Evolutionary conservation across 1,140 invertebrate genomes (phyloP).

Genomic region (Caenorhabditis inopinata): DNA sequence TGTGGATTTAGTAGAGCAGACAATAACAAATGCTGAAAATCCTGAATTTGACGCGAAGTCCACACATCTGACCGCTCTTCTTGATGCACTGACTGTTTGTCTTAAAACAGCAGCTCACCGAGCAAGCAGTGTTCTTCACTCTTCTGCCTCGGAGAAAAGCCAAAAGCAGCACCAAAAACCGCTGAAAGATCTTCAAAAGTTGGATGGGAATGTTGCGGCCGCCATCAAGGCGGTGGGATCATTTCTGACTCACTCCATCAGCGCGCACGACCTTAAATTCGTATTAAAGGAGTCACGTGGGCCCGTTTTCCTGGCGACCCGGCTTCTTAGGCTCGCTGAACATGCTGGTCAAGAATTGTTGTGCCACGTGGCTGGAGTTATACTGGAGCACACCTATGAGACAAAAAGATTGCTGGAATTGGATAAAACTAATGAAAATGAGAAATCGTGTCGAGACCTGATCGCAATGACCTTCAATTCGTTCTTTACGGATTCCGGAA

Average conservation of each 20-base stretch:
- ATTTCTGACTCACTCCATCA: background rate
- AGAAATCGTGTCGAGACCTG: background rate
- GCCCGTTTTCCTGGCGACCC: background rate
- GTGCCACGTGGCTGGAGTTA: background rate
- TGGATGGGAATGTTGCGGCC: background rate
- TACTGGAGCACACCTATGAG: background rate
- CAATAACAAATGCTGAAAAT: too few relatives aligned
- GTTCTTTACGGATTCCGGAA: background rate
- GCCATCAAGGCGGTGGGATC: background rate
- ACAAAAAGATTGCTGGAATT: background rate
- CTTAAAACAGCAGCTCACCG: background rate
- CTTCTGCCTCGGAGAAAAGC: background rate
- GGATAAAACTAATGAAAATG: background rate
- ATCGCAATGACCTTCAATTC: background rate
- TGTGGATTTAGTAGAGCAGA: background rate
- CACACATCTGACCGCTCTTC: background rate
- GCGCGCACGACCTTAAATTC: background rate
- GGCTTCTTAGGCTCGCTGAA: background rate
- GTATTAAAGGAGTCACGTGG: background rate
- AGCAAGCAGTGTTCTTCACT: too few relatives aligned
- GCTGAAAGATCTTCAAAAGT: too few relatives aligned
- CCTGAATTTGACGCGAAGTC: too few relatives aligned
- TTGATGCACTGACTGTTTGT: background rate
- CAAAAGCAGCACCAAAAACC: background rate
- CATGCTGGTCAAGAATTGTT: background rate